Evolutionary conservation across 2,888 invertebrate genomes (phyloP).

Genomic region (Cheilosia scutellata): DNA sequence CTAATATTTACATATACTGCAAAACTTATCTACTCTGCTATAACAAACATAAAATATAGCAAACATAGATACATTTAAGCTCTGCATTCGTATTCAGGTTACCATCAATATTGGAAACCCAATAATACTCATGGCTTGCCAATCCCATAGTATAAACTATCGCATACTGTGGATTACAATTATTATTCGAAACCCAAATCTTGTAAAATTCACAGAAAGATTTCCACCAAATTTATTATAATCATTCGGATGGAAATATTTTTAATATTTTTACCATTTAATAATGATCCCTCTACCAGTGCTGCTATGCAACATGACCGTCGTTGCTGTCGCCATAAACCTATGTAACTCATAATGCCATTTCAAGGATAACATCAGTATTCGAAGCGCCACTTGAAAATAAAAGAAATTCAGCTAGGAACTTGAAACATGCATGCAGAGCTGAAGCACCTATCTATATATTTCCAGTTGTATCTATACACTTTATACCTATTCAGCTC

Average conservation of each 20-base stretch:
- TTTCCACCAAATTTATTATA: slow-evolving; percentile 61
- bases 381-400: slow-evolving; percentile 48
- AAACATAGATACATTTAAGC: too few species aligned
- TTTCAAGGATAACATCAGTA: slow-evolving; percentile 66
- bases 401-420: slow-evolving; percentile 19
- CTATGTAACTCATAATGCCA: slow-evolving; percentile 65
- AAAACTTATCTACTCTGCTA: too few species aligned
- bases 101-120: not conserved
- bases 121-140: too few species aligned
- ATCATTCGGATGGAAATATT: slow-evolving; percentile 61
- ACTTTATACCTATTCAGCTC: slow-evolving; percentile 10
- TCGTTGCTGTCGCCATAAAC: slow-evolving; percentile 40
- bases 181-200: slow-evolving; percentile 53
- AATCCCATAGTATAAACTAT: too few species aligned
- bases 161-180: slow-evolving; percentile 26
- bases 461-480: not conserved
- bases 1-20: too few species aligned
- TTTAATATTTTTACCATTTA: slow-evolving; percentile 63
- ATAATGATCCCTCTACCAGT: slow-evolving; percentile 66
- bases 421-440: slow-evolving; percentile 32
- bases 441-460: not conserved
- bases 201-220: slow-evolving; percentile 43
- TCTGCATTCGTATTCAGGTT: too few species aligned
- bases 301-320: not conserved
- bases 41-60: too few species aligned